Percentiles rank a stretch among this genome's conserved stretches.
Conservation (phyloP, 1,140 invertebrate genomes). For the Papilio polytes region DNA sequence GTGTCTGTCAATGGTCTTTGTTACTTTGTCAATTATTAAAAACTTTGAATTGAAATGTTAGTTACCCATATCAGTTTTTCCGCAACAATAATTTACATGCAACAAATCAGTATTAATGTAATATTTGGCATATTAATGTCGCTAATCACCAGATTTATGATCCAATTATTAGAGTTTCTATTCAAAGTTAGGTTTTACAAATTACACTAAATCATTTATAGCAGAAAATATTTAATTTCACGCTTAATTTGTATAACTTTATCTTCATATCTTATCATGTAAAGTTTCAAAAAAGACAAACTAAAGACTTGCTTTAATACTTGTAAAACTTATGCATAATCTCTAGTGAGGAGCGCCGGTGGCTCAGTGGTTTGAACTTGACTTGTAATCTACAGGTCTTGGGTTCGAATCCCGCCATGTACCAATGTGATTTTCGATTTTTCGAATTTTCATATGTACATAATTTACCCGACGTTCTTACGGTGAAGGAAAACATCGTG, state of each 20-base stretch:
- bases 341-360: no score
- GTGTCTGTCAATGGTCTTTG: no score
- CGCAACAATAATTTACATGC: background rate
- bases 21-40: no score
- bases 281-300: background rate
- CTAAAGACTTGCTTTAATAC: no score
- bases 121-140: conserved; percentile 10
- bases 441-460: no score
- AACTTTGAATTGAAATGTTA: background rate
- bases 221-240: conserved; percentile 4
- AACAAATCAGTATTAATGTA: conserved; percentile 1
- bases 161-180: background rate
- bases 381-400: no score
- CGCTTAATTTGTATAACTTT: background rate
- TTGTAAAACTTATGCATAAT: no score
- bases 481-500: no score
- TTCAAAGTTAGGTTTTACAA: background rate
- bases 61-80: background rate
- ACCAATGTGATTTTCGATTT: no score
- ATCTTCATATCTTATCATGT: background rate
- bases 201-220: conserved; percentile 1
- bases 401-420: no score
- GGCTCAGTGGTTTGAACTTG: no score
- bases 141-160: background rate
- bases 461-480: no score